Conservation (phyloP, 2,797 vertebrate species). For the Chromobotia macracanthus region DNA sequence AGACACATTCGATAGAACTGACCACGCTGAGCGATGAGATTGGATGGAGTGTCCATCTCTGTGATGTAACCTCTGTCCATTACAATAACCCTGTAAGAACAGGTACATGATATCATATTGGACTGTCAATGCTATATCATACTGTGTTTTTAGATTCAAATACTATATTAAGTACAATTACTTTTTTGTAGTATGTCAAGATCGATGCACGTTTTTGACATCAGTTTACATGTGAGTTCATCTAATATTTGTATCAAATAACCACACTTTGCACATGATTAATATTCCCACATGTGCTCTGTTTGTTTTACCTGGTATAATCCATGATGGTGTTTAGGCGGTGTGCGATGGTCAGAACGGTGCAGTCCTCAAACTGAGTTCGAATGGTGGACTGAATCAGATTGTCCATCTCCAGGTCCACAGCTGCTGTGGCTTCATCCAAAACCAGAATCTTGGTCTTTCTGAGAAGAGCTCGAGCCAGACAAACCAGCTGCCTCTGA, state of each 20-base stretch:
- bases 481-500: conserved; percentile 92
- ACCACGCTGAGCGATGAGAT: conserved; percentile 76
- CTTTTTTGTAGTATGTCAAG: conserved; percentile 54
- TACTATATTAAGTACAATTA: no score
- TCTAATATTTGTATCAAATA: neutral
- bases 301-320: conserved; percentile 82
- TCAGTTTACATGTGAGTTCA: neutral
- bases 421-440: conserved; percentile 95
- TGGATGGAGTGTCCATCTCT: conserved; percentile 81
- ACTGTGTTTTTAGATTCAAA: neutral
- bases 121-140: neutral
- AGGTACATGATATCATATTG: neutral
- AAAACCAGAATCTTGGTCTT: conserved; percentile 93
- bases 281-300: conserved; percentile 1
- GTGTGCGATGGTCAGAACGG: conserved; percentile 94
- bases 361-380: conserved; percentile 89
- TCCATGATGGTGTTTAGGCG: conserved; percentile 97
- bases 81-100: conserved; percentile 79
- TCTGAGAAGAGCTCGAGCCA: conserved; percentile 92
- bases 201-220: conserved; percentile 68
- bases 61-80: conserved; percentile 80
- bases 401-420: conserved; percentile 92
- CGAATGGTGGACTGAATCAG: conserved; percentile 94
- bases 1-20: conserved; percentile 81
- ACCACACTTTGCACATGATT: neutral